Evolutionary conservation across 2,797 vertebrate species (phyloP).

Genomic region (Neoniphon sammara): DNA sequence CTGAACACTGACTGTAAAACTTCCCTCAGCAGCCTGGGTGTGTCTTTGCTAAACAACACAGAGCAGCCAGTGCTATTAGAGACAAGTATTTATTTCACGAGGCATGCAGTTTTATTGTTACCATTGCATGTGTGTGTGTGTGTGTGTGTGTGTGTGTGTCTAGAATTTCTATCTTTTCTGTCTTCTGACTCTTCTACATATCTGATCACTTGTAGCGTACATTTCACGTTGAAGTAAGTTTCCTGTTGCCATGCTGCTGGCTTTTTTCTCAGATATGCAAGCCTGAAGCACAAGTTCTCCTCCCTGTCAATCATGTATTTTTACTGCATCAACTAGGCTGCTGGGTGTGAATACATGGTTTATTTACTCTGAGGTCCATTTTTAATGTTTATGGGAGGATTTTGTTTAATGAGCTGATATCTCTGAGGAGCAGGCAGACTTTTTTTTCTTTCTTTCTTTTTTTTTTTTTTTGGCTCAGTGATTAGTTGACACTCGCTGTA

Average conservation of each 20-base stretch:
- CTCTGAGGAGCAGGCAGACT: not conserved
- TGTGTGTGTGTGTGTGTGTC: not conserved
- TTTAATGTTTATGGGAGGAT: not conserved
- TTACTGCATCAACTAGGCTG: not conserved
- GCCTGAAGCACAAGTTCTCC: not conserved
- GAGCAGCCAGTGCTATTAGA: not conserved
- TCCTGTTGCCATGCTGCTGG: not conserved
- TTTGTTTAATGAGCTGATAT: not conserved
- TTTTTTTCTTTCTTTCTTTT: not conserved
- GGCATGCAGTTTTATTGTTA: not conserved
- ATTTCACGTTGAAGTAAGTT: conserved; percentile 9
- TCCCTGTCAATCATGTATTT: conserved; percentile 3
- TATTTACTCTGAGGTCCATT: not conserved
- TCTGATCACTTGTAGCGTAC: conserved; percentile 10
- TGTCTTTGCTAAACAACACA: not conserved
- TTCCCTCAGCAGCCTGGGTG: not conserved
- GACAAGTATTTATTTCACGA: not conserved
- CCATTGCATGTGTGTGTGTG: not conserved
- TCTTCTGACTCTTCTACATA: conserved; percentile 4
- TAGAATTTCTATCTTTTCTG: not conserved
- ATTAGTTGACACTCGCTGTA: not conserved
- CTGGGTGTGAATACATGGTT: not conserved
- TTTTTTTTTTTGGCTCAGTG: not conserved
- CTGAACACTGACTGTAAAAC: not conserved
- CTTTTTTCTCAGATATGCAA: not conserved